Evolutionary conservation across 2,797 vertebrate genomes (phyloP).

Genomic region (Lepidocolaptes lacrymiger): DNA sequence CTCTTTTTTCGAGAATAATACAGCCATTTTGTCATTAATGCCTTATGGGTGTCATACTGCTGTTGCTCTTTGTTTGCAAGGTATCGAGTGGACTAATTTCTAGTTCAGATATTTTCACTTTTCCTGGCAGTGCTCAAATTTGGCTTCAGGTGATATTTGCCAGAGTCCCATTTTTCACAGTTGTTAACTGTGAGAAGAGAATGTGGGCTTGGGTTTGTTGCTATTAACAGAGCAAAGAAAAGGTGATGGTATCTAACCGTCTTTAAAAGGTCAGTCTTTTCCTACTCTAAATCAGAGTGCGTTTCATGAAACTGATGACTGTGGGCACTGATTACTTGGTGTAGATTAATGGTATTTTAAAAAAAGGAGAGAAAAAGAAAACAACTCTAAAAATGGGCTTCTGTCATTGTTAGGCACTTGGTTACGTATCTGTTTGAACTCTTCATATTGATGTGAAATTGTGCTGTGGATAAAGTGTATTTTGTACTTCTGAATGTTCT

Average conservation of each 20-base stretch:
- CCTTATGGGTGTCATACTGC: constrained; percentile 65
- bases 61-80: constrained; percentile 61
- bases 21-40: constrained; percentile 67
- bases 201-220: constrained; percentile 1
- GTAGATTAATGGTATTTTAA: constrained; percentile 19
- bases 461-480: constrained; percentile 77
- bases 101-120: constrained; percentile 5
- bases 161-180: constrained; percentile 49
- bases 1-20: constrained; percentile 56
- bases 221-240: background rate
- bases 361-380: background rate
- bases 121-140: constrained; percentile 44
- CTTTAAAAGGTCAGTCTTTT: constrained; percentile 30
- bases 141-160: constrained; percentile 40
- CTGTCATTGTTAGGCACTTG: constrained; percentile 58
- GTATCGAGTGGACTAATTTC: constrained; percentile 50
- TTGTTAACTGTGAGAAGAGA: constrained; percentile 34
- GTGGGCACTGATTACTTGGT: background rate
- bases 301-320: background rate
- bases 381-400: constrained; percentile 41
- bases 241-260: constrained; percentile 24
- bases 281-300: background rate
- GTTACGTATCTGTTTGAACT: constrained; percentile 64
- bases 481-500: constrained; percentile 80
- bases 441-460: constrained; percentile 74